Conservation (phyloP, 2,797 vertebrate species). For the Helarctos malayanus region DNA sequence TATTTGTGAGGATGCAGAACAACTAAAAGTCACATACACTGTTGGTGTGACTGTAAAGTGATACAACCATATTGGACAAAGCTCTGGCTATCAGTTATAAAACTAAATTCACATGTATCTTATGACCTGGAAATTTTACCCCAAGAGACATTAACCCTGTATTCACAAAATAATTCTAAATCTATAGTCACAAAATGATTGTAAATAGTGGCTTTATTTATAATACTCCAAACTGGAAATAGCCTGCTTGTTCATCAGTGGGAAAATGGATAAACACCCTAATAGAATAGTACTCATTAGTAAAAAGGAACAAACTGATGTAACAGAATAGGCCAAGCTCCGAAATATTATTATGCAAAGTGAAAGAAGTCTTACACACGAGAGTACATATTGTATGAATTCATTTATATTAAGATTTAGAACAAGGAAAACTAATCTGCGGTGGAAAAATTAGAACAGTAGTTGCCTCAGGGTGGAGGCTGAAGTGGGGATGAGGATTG, state of each 20-base stretch:
- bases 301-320: not conserved
- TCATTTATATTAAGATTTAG: not conserved
- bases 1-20: not conserved
- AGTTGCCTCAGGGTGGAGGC: not conserved
- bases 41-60: not conserved
- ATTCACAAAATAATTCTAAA: not conserved
- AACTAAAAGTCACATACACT: not conserved
- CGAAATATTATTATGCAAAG: not conserved
- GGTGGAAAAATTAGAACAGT: not conserved
- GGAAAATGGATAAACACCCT: not conserved
- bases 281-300: not conserved
- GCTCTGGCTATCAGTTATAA: not conserved
- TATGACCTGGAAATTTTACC: not conserved
- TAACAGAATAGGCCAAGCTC: not conserved
- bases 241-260: not conserved
- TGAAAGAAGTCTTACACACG: not conserved
- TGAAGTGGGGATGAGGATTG: not conserved
- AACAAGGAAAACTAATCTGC: not conserved
- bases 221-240: not conserved
- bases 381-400: not conserved
- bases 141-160: not conserved
- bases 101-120: not conserved
- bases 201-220: not conserved
- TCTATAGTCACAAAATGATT: not conserved
- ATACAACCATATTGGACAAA: not conserved